Base-by-base conservation (phyloP, 2,888 invertebrate species). In the Ophioninae sp. region DNA sequence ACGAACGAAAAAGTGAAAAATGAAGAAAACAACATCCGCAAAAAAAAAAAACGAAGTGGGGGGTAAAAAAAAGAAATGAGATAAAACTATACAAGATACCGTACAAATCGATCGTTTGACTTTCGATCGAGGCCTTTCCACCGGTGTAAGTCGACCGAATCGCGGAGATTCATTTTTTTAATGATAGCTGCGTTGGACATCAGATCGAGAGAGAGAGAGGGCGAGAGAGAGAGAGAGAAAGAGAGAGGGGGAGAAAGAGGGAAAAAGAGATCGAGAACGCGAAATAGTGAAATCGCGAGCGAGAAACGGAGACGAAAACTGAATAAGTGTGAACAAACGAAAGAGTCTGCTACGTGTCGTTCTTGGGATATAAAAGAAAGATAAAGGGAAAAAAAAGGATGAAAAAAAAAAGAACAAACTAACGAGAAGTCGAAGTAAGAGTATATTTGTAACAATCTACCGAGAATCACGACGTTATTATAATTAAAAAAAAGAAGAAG, bases 401-500 rank as follows among this genome's bases (percentile, higher is more conserved):
- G 50, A 77, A 73, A 72, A 56, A 56, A 39, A 59, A 62, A 21
- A 23, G 41, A 30, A 13, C 20, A 64, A 30, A 59, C 37, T 79
- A 85, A 76, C 41, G 61, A 84, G 74, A 77, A 70, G 69, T 59
- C 64, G 80, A 70, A 64, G 69, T 65, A 82, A 83, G 80, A 87
- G 82, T 86, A 86, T 85, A 87, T 87, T 88, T 87, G 86, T 87
- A 87, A 86, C 86, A 86, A 82, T 88, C 83, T 86, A 86, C 78
- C 75, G 84, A 72, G 41, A 68, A 86, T 87, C 85, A 86, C 70
- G 79, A 84, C 85, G 86, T 88, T 88, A 88, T 85, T 85, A 88
- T 80, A 50, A 44, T 86, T 86, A 87, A 86, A 84, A 84, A 86
- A 85, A 85, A 83, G 3, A 30, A 3, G 30, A 30, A 3, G 3